Conservation (phyloP, 1,140 invertebrate species). For the Trinorchestia longiramus region DNA sequence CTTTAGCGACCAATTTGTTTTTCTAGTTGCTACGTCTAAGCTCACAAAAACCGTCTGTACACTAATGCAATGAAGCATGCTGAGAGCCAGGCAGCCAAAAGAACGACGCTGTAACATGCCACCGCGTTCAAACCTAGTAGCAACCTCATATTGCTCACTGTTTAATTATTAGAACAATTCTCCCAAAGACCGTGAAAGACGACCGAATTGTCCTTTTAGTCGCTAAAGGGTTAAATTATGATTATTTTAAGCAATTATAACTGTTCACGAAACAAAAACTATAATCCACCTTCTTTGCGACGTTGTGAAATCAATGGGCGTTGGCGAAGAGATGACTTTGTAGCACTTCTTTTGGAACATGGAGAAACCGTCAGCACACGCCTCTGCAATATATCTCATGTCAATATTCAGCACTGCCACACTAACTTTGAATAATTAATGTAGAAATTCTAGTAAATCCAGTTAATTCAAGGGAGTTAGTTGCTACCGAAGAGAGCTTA, state of each 20-base stretch:
- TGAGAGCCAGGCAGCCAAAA: no score
- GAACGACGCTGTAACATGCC: no score
- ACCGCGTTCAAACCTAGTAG: no score
- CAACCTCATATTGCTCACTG: no score
- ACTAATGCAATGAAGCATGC: no score
- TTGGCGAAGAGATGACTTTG: constrained; percentile 38
- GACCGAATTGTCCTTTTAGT: no score
- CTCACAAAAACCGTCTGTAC: no score
- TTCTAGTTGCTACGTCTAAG: no score
- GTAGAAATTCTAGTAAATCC: background rate
- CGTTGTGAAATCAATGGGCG: constrained; percentile 27
- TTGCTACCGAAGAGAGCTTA: background rate
- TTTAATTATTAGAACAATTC: no score
- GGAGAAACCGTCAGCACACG: constrained; percentile 41
- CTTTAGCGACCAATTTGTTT: no score
- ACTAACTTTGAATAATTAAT: background rate
- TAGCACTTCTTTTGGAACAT: constrained; percentile 49
- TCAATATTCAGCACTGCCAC: background rate
- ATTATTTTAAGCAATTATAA: background rate
- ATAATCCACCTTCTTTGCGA: constrained; percentile 16
- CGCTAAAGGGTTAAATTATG: background rate
- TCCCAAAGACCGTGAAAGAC: no score
- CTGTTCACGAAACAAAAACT: background rate
- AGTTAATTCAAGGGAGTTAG: background rate
- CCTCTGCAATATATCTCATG: constrained; percentile 25